Evolutionary conservation across 2,113 vertebrate species (phyloP).

Genomic region (Dromiciops gliroides): DNA sequence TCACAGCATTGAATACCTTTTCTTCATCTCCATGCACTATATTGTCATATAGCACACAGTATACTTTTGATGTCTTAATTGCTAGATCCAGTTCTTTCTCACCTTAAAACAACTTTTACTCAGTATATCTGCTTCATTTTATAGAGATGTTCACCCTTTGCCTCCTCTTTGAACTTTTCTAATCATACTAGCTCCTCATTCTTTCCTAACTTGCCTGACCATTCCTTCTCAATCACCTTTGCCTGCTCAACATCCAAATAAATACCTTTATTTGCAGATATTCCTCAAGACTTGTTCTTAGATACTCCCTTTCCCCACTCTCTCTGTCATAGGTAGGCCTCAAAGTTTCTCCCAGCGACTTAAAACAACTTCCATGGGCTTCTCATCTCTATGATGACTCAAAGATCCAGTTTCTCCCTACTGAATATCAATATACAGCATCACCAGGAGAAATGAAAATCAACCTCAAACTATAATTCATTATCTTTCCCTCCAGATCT

Average conservation of each 20-base stretch:
- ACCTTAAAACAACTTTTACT: not conserved
- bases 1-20: not conserved
- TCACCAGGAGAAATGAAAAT: too few relatives aligned
- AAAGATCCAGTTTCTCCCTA: too few relatives aligned
- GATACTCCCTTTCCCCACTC: too few relatives aligned
- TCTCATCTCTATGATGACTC: not conserved
- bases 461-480: too few relatives aligned
- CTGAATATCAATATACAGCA: too few relatives aligned
- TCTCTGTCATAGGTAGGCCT: not conserved
- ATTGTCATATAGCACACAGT: not conserved
- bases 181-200: not conserved
- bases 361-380: not conserved
- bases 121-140: not conserved
- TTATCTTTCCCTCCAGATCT: too few relatives aligned
- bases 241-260: too few relatives aligned
- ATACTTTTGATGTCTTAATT: not conserved
- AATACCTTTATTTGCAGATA: not conserved
- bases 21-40: not conserved
- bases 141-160: not conserved
- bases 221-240: not conserved
- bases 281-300: not conserved
- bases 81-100: not conserved
- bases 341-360: not conserved
- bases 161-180: not conserved
- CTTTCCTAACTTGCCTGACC: not conserved